Evolutionary conservation across 2,113 vertebrate genomes (phyloP).

Genomic region (Odocoileus virginianus): DNA sequence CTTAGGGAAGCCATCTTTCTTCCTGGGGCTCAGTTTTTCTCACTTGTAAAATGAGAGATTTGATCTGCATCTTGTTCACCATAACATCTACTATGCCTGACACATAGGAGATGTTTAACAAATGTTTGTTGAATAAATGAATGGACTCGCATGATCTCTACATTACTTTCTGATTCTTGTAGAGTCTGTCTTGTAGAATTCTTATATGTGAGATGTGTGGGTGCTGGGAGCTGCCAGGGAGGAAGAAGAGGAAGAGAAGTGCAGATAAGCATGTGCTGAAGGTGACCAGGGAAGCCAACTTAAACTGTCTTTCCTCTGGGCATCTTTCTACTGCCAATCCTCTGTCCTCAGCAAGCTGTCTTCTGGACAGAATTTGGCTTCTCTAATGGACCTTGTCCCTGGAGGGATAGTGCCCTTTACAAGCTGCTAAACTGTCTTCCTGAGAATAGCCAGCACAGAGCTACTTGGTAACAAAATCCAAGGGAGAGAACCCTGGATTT

Average conservation of each 20-base stretch:
- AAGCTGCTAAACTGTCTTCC: conserved; percentile 27
- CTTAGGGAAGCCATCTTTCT: neutral
- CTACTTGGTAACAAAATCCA: neutral
- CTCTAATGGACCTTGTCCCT: neutral
- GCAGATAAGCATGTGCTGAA: neutral
- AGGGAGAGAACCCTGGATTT: neutral
- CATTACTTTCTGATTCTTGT: neutral
- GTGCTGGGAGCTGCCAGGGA: neutral
- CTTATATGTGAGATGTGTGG: neutral
- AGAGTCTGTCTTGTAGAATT: neutral
- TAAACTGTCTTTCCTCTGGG: neutral
- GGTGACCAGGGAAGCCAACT: neutral
- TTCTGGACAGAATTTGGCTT: conserved; percentile 18
- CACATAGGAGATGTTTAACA: neutral
- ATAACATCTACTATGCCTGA: neutral
- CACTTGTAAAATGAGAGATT: neutral
- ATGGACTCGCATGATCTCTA: neutral
- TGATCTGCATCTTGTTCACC: neutral
- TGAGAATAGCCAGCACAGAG: neutral
- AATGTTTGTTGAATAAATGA: neutral
- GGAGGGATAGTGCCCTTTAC: neutral
- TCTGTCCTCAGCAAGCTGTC: neutral
- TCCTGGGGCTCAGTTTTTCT: neutral
- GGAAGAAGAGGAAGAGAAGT: neutral
- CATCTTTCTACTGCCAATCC: neutral